Evolutionary conservation across 1,140 invertebrate genomes (phyloP), one percentile per base, ranked within the genome.

Genomic region (Plutomurus gul): DNA sequence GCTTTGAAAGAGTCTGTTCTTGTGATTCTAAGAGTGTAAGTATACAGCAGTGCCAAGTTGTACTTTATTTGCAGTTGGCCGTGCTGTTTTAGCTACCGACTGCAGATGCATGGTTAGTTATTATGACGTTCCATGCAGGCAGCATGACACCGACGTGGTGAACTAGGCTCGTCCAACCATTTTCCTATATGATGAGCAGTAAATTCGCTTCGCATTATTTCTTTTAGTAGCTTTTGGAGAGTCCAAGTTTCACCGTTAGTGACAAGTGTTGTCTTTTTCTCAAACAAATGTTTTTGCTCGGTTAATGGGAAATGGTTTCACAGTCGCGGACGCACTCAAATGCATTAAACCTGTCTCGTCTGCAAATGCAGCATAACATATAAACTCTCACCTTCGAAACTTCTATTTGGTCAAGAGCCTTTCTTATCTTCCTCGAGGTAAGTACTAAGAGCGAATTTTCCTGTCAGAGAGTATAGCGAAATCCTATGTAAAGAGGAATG

Each of bases 191-290:
- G 56, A 65, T 65, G 56, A 65, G 30, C 47, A 20, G 47, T 22
- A 51, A 51, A 51, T 51, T 51, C 47, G 47, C 27, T 65, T 65
- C 27, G 27, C 36, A 65, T 27, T 27, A 65, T 65, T 65, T 65
- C 56, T 65, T 65, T 65, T 33, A 11, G 8, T 20, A 18, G 46
- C 25, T n/a, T 60, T 65, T 33, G 25, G 22, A 36, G 36, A 65
- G 56, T 33, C 56, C 27, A 65, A 65, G 30, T 65, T 65, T 65
- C 36, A 30, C 56, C 56, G 56, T 65, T 65, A 65, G 56, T 65
- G 56, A 65, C 56, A 65, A 65, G 56, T 65, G 56, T 65, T 65
- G 56, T 65, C 56, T 65, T 65, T n/a, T 65, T 65, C 56, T 65
- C 56, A 65, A 65, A 65, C 56, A 65, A 65, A 65, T 65, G 56